Conservation (phyloP, 92 coral and sea anemone species). For the Nematostella vectensis region DNA sequence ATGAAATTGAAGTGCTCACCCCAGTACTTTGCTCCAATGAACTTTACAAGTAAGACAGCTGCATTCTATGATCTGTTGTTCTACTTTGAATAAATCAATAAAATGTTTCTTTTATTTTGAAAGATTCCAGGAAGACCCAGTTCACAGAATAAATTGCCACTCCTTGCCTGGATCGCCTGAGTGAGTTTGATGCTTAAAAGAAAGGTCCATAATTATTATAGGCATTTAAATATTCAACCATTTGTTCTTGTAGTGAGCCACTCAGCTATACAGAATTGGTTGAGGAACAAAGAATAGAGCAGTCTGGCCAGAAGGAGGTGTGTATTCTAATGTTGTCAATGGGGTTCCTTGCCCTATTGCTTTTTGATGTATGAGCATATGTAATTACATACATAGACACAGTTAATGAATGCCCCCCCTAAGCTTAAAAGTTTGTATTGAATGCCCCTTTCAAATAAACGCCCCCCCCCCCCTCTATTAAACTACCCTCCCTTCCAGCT, state of each 20-base stretch:
- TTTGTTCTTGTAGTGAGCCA: constrained; percentile 84
- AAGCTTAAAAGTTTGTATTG: too few species aligned
- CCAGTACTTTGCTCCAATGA: constrained; percentile 84
- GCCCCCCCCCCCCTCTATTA: too few species aligned
- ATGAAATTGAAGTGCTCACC: constrained; percentile 83
- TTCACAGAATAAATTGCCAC: constrained; percentile 77
- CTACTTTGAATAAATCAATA: not conserved
- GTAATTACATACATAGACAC: too few species aligned
- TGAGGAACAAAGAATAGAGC: constrained; percentile 65
- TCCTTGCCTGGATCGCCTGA: constrained; percentile 73
- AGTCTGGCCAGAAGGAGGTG: constrained; percentile 52
- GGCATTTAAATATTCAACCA: too few species aligned
- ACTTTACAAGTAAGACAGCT: constrained; percentile 66
- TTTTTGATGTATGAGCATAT: too few species aligned
- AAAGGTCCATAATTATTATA: not conserved
- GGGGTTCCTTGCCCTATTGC: not conserved
- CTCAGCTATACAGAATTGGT: constrained; percentile 65
- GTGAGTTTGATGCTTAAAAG: constrained; percentile 29
- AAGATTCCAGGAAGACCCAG: constrained; percentile 74
- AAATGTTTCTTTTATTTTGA: too few species aligned
- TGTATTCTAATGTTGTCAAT: too few species aligned
- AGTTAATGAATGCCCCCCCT: too few species aligned
- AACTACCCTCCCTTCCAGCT: too few species aligned
- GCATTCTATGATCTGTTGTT: constrained; percentile 1
- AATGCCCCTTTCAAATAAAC: too few species aligned